Evolutionary conservation across 1,140 invertebrate genomes (phyloP).

Genomic region (Asobara japonica): DNA sequence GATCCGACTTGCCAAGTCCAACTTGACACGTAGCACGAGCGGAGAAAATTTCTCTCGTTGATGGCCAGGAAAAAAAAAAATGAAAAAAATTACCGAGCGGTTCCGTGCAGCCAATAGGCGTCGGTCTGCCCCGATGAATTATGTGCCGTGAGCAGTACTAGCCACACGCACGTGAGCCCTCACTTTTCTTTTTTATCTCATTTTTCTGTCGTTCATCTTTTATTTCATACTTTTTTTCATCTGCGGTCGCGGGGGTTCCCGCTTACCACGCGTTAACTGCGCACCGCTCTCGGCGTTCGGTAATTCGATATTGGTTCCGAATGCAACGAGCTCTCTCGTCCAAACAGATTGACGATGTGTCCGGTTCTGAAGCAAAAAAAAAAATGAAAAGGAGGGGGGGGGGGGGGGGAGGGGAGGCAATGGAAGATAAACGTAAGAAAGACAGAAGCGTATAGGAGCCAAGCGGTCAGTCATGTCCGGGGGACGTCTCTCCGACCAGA

Average conservation of each 20-base stretch:
- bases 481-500: too few species aligned
- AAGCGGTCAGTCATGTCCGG: too few species aligned
- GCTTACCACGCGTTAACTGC: constrained; percentile 8
- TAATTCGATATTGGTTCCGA: constrained; percentile 4
- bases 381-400: not conserved
- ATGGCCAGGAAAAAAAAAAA: not conserved
- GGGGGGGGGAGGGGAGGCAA: too few species aligned
- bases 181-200: not conserved
- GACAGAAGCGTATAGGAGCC: too few species aligned
- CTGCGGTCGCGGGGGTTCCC: constrained; percentile 7
- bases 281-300: constrained; percentile 2
- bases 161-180: not conserved
- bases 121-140: not conserved
- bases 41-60: constrained; percentile 1
- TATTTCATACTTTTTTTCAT: not conserved
- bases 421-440: too few species aligned
- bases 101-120: constrained; percentile 14
- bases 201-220: not conserved
- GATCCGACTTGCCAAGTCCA: not conserved
- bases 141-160: constrained; percentile 1
- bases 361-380: not conserved
- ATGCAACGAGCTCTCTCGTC: constrained; percentile 9
- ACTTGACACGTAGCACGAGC: constrained; percentile 1
- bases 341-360: constrained; percentile 12
- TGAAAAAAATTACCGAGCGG: not conserved